Evolutionary conservation across 2,797 vertebrate genomes (phyloP), one percentile per base, ranked within the genome.

Genomic region (Esox masquinongy): DNA sequence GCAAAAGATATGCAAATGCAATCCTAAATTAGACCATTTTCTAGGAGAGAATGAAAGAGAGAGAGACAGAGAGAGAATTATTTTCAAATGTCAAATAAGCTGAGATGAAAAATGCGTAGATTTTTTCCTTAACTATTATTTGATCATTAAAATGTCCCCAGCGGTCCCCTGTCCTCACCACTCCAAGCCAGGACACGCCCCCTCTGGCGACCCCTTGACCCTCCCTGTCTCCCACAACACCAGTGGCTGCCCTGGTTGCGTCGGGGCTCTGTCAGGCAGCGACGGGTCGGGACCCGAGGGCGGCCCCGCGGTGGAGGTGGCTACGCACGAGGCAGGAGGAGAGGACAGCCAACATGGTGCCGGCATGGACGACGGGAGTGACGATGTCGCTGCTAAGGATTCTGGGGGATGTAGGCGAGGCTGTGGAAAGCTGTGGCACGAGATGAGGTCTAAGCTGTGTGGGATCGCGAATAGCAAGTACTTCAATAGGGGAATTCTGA

Each of bases 401-500:
- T 11, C 72, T 0, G 85, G 85, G 39, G 84, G 0, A 61, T 91
- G 11, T 68, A 80, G 59, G 74, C 82, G 91, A 16, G 11, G 84
- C 88, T 83, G 93, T 81, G 59, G 53, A 83, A 86, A 90, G 87
- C 92, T 91, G 86, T 95, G 74, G 92, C 74, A 80, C 85, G 8
- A 92, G 80, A 79, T 83, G 11, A 84, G 94, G 93, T 77, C 84
- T 85, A 84, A 96, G 84, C 92, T 98, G 79, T 94, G 96, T 88
- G 90, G 94, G 66, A 98, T 99, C 43, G 97, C 99, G 84, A 97
- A 99, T 90, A 99, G 97, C 94, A 99, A 99, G 69, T 99, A 99
- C 90, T 99, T 99, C 93, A 98, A 95, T 90, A 92, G 97, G 26
- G 97, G 97, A 73, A 99, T 99, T 91, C 99, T 99, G 97, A 96